Conservation (phyloP, 2,113 vertebrate genomes). For the Choloepus hoffmanni region DNA sequence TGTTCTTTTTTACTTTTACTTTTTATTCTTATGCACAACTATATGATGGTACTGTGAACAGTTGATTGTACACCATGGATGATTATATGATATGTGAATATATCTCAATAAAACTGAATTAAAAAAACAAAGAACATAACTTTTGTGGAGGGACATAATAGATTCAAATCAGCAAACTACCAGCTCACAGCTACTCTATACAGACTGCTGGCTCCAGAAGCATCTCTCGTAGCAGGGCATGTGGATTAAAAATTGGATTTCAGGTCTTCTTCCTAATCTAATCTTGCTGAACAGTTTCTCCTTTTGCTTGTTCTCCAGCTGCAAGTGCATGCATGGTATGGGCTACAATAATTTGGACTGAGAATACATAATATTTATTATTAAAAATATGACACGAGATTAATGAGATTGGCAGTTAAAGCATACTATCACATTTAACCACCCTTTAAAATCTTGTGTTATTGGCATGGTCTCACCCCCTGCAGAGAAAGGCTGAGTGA, state of each 20-base stretch:
- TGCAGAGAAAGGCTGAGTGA: neutral
- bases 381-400: neutral
- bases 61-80: too few species aligned
- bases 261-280: slow-evolving; percentile 16
- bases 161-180: too few species aligned
- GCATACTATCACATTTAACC: neutral
- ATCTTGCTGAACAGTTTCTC: neutral
- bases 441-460: neutral
- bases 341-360: slow-evolving; percentile 61
- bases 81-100: too few species aligned
- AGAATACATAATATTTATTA: slow-evolving; percentile 39
- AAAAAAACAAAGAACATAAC: too few species aligned
- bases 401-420: neutral
- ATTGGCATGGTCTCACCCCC: too few species aligned
- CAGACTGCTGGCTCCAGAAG: neutral
- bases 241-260: neutral
- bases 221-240: neutral
- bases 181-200: neutral
- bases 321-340: neutral
- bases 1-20: too few species aligned
- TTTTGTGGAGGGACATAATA: too few species aligned
- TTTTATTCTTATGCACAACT: too few species aligned
- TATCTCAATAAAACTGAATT: too few species aligned
- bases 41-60: too few species aligned
- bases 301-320: slow-evolving; percentile 52